Evolutionary conservation across 2,888 invertebrate species (phyloP).

Genomic region (Chelonus formosanus): DNA sequence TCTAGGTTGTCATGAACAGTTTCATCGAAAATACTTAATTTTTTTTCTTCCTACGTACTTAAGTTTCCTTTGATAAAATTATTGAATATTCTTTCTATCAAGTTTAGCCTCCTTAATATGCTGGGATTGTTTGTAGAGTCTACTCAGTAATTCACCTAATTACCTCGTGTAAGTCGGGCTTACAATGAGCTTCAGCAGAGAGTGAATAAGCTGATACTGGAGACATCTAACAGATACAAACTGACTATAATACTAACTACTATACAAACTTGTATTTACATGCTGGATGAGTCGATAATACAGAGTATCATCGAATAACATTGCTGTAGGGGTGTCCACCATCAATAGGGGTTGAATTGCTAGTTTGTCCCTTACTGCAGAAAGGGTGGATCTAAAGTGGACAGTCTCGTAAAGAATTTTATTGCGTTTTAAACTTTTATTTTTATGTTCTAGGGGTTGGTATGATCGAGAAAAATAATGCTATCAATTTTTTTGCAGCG

Average conservation of each 20-base stretch:
- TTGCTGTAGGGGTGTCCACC: constrained; percentile 50
- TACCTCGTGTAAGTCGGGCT: constrained; percentile 7
- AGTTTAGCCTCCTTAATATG: no score
- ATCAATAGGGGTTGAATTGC: constrained; percentile 20
- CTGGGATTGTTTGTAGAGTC: no score
- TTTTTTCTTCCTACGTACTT: constrained; percentile 46
- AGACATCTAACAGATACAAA: constrained; percentile 51
- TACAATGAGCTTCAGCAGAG: constrained; percentile 35
- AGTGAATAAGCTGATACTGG: constrained; percentile 48
- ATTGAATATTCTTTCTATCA: background rate
- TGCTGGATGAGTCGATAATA: constrained; percentile 52
- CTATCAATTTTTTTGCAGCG: no score
- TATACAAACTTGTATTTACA: constrained; percentile 16
- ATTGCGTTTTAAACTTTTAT: no score
- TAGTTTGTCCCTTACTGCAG: constrained; percentile 25
- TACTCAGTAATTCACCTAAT: background rate
- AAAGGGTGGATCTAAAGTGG: constrained; percentile 28
- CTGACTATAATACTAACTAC: constrained; percentile 26
- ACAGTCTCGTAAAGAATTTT: constrained; percentile 19
- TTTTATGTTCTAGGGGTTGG: no score
- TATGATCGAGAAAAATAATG: no score
- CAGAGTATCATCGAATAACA: constrained; percentile 42
- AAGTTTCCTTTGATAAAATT: background rate
- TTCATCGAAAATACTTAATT: constrained; percentile 62
- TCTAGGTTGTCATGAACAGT: constrained; percentile 62